Conservation (phyloP, 2,888 invertebrate genomes). For the Stenolophus ochropezus region DNA sequence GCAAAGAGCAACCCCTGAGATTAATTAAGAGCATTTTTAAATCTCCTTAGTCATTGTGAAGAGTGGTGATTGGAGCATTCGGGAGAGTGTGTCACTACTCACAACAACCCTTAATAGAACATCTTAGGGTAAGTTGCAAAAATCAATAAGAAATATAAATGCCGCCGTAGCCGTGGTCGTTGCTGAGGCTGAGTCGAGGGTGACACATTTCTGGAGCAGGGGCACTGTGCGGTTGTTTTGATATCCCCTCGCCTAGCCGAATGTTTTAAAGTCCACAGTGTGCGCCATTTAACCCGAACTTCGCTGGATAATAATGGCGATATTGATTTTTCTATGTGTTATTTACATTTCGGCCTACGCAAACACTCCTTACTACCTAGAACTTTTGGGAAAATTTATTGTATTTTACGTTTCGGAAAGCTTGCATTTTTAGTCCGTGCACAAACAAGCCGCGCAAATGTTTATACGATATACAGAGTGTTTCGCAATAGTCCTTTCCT, state of each 20-base stretch:
- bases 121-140: conserved; percentile 33
- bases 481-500: conserved; percentile 3
- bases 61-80: not conserved
- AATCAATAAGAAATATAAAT: conserved; percentile 43
- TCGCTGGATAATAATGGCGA: conserved; percentile 51
- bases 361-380: conserved; percentile 55
- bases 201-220: conserved; percentile 37
- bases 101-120: conserved; percentile 12
- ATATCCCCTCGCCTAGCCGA: conserved; percentile 52
- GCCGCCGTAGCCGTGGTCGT: not conserved
- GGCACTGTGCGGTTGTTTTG: conserved; percentile 50
- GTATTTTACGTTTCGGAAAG: conserved; percentile 55
- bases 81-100: not conserved
- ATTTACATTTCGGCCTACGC: conserved; percentile 57
- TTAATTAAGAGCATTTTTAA: not conserved
- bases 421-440: conserved; percentile 54
- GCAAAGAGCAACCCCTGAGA: not conserved
- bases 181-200: not conserved
- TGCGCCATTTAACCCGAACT: conserved; percentile 56
- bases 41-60: not conserved
- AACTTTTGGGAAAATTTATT: conserved; percentile 55
- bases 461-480: conserved; percentile 44
- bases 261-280: conserved; percentile 58
- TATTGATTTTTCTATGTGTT: conserved; percentile 58
- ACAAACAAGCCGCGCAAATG: conserved; percentile 48